Base-by-base conservation (phyloP, 1,140 invertebrate genomes). In the Pemphigus obesinymphae region DNA sequence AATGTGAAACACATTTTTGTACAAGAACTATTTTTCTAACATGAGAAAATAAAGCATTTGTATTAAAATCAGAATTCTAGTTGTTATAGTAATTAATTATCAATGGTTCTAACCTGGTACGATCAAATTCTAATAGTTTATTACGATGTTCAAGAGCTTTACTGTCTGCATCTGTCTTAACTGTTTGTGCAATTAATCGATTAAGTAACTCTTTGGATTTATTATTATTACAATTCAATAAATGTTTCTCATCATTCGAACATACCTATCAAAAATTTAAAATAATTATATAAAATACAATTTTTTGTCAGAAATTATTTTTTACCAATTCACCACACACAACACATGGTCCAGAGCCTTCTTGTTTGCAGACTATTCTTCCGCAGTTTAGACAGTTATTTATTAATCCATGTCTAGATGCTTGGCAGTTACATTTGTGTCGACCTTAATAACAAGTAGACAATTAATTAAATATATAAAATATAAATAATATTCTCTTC, bases 331-430 rank as follows among this genome's bases (percentile, higher is more conserved):
- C 91, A 2, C 91, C 93, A 89, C 98, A 99, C 85, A 94, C 97
- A 15, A 98, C 89, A 87, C 98, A 99, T 2, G 96, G 95, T 1
- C 98, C 98, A 48, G 96, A 93, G 2, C 97, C 97, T 89, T 99
- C 98, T 88, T 99, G 97, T 78, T 91, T 90, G 88, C 97, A 99
- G 31, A 99, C 94, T 85, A 99, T 94, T 83, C 96, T 89, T 0
- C 98, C 98, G 89, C 98, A 99, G 76, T 91, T 91, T 0, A 95
- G 85, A 85, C 98, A 99, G 88, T 99, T 99, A 86, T 94, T 97
- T 68, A 99, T 91, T 15, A 99, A 88, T 72, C 91, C 88, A 88
- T 99, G 98, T 86, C 93, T 94, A 20, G 91, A 90, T 2, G 96
- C 97, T 88, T 99, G 93, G 86, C 98, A 99, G 76, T 97, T 90